Evolutionary conservation across 2,888 invertebrate species (phyloP).

Genomic region (Eilema griseolum): DNA sequence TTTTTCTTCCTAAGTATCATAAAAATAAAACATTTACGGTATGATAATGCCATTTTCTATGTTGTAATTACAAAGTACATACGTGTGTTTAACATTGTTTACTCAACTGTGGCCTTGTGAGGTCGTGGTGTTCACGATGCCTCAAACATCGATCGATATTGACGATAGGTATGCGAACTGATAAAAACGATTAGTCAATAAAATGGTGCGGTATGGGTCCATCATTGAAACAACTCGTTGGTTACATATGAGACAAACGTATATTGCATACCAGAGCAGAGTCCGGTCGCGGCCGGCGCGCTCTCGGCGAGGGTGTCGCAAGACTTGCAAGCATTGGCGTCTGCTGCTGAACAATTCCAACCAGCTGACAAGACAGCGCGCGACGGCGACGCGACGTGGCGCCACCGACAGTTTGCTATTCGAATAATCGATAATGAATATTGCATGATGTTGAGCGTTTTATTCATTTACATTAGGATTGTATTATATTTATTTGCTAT

Average conservation of each 20-base stretch:
- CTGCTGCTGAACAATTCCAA: slow-evolving; percentile 73
- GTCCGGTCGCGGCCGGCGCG: slow-evolving; percentile 60
- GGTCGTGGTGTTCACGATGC: slow-evolving; percentile 67
- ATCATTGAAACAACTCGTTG: slow-evolving; percentile 23
- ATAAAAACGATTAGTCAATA: slow-evolving; percentile 42
- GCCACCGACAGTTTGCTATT: slow-evolving; percentile 60
- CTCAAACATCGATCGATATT: slow-evolving; percentile 62
- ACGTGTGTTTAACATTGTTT: slow-evolving; percentile 61
- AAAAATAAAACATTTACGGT: not conserved
- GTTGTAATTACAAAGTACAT: slow-evolving; percentile 69
- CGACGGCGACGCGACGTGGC: slow-evolving; percentile 64
- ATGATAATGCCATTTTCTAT: slow-evolving; percentile 76
- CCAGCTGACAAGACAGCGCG: slow-evolving; percentile 55
- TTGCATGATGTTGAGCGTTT: slow-evolving; percentile 38
- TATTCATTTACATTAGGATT: slow-evolving; percentile 34
- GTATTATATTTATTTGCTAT: slow-evolving; percentile 30
- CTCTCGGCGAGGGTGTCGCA: slow-evolving; percentile 68
- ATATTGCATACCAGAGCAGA: slow-evolving; percentile 70
- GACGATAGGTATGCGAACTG: slow-evolving; percentile 42
- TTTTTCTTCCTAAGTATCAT: not conserved
- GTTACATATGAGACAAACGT: slow-evolving; percentile 49
- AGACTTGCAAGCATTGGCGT: slow-evolving; percentile 80
- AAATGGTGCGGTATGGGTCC: slow-evolving; percentile 27
- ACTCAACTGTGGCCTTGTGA: slow-evolving; percentile 81
- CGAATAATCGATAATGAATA: slow-evolving; percentile 41